A percentile compares a stretch with the other conserved stretches of the same genome.
Conservation (phyloP, 1,140 invertebrate species). For the Uloborus diversus region DNA sequence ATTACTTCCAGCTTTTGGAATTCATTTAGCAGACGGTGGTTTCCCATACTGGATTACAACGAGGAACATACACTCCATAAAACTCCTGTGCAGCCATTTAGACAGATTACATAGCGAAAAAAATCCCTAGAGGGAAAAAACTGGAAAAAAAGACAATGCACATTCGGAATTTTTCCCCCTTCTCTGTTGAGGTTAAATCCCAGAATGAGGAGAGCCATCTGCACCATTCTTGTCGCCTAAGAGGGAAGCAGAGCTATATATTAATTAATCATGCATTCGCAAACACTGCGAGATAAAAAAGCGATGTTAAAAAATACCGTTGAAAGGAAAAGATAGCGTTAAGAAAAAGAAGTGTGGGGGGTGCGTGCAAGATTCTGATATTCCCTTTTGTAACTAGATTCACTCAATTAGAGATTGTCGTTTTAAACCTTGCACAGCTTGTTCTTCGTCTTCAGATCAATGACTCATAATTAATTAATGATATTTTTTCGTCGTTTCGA, state of each 20-base stretch:
- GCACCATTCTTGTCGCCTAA: background rate
- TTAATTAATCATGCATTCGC: slow-evolving; percentile 51
- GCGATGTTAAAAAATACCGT: background rate
- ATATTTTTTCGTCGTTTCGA: slow-evolving; percentile 50
- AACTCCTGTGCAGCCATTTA: slow-evolving; percentile 32
- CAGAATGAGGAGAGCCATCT: slow-evolving; percentile 42
- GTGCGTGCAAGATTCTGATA: background rate
- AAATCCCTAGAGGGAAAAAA: background rate
- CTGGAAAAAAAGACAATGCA: background rate
- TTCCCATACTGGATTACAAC: slow-evolving; percentile 36
- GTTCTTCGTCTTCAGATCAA: slow-evolving; percentile 49
- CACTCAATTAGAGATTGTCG: slow-evolving; percentile 56
- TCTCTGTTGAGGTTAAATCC: slow-evolving; percentile 14
- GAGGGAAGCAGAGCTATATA: slow-evolving; percentile 29
- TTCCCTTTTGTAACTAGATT: slow-evolving; percentile 46
- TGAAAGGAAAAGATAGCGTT: slow-evolving; percentile 24
- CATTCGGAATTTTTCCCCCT: background rate
- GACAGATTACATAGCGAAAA: slow-evolving; percentile 40
- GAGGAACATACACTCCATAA: slow-evolving; percentile 25
- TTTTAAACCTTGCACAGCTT: slow-evolving; percentile 13
- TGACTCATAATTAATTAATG: slow-evolving; percentile 57
- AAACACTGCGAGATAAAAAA: slow-evolving; percentile 44
- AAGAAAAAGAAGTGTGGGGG: background rate
- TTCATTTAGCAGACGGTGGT: slow-evolving; percentile 47
- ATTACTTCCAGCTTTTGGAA: slow-evolving; percentile 6